phyloP scores from a whole-genome alignment of 2,888 invertebrate genomes.

The Tolmerus cingulatus region DNA sequence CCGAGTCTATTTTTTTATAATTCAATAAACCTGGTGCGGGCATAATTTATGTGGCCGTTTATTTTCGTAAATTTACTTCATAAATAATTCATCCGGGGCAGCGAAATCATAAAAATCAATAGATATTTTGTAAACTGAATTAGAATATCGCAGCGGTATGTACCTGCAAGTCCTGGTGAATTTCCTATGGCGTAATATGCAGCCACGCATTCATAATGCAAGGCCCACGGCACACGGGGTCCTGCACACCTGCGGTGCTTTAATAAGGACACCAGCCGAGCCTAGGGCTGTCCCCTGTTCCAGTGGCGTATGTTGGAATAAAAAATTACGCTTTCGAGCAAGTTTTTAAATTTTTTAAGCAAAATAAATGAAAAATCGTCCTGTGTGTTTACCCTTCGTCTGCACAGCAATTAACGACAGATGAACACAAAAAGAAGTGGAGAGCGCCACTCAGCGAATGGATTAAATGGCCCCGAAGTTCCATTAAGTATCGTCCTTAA shows the following conservation, averaged over 20 bases:
- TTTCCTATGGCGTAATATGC: not conserved
- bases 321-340: not conserved
- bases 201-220: not conserved
- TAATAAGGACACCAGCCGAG: not conserved
- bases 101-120: not conserved
- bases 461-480: conserved; percentile 5
- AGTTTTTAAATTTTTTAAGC: not conserved
- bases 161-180: not conserved
- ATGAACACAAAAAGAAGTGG: not conserved
- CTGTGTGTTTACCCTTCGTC: not conserved
- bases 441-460: not conserved
- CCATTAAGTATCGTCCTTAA: conserved; percentile 10
- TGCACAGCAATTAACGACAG: conserved; percentile 9
- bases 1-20: not conserved
- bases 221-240: not conserved
- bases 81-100: not conserved
- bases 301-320: not conserved
- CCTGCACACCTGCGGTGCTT: not conserved
- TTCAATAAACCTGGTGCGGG: not conserved
- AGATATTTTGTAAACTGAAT: not conserved
- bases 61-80: not conserved
- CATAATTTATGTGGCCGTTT: not conserved
- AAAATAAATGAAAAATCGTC: not conserved
- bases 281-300: not conserved
- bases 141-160: not conserved